Conservation (phyloP, 2,888 invertebrate species). For the Tridacna crocea region DNA sequence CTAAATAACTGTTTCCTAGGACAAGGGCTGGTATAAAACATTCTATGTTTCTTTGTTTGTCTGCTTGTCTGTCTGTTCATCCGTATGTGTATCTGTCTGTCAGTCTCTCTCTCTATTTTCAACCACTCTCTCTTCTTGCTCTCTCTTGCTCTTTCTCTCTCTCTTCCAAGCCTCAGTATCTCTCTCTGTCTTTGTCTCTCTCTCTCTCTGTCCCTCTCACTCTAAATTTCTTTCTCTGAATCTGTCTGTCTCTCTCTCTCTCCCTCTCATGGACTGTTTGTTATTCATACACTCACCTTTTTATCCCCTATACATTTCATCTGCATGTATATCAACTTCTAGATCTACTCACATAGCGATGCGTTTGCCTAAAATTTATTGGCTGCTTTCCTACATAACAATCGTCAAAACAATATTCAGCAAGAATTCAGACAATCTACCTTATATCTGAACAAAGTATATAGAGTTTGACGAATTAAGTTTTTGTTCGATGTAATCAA, state of each 20-base stretch:
- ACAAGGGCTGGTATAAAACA: no score
- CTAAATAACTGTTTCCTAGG: no score
- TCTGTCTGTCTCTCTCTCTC: conserved; percentile 8
- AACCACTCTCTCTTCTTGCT: not conserved
- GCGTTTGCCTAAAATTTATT: no score
- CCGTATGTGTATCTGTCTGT: not conserved
- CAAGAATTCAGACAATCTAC: no score
- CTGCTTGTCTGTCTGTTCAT: not conserved
- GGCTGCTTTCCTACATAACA: no score
- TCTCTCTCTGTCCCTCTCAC: not conserved
- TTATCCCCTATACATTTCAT: no score
- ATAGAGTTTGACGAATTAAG: no score
- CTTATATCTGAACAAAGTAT: no score
- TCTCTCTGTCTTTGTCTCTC: not conserved
- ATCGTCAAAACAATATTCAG: no score
- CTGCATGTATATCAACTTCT: no score
- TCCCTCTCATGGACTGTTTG: conserved; percentile 27
- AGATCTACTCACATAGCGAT: no score
- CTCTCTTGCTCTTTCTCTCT: not conserved
- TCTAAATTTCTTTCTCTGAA: not conserved
- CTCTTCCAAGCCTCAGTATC: not conserved
- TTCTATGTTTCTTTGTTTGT: not conserved
- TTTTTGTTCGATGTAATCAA: no score
- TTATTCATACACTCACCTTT: not conserved
- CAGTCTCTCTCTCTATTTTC: not conserved